Evolutionary conservation across 2,113 vertebrate species (phyloP), one percentile per base, ranked within the genome.

Genomic region (Clupea harengus): DNA sequence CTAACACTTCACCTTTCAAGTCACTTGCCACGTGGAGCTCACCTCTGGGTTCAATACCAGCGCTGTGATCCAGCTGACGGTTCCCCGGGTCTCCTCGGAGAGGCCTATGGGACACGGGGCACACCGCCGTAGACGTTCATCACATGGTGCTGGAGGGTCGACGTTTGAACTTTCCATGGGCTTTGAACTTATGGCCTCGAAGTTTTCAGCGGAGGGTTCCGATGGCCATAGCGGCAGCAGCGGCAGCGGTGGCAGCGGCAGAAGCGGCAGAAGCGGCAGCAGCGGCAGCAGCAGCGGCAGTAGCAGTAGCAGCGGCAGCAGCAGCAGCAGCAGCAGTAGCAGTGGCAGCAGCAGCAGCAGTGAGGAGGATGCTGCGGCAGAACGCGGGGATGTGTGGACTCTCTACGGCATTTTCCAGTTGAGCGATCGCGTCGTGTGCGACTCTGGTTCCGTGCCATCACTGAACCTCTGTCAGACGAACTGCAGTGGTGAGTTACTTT

Each of bases 401-500:
- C 5, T 60, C 54, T 60, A 60, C 54, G 54, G 54, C 54, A 60
- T 60, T 20, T 22, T 60, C 54, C 54, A n/a, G 54, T 3, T 22
- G 20, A 60, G 20, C 54, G 54, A 60, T 6, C 54, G 54, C 20
- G 54, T 60, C 54, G 22, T 60, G 54, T 60, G 54, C 6, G 0
- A 6, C 2, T 60, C 54, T 6, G 20, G 54, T 22, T 22, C 18
- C 2, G 25, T 1, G n/a, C 8, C 4, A 44, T 89, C 91, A 25
- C 10, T 3, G 0, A 93, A 94, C 78, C 0, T 1, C 11, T 94
- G 94, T 46, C 0, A 9, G 0, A 57, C 46, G 1, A 0, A 2
- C 82, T 94, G 94, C 83, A 18, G 22, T 22, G 54, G 54, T 60
- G 18, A 60, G 4, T 39, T 1, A 39, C 39, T 39, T 39, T 60